Percentiles rank a stretch among this genome's conserved stretches.
Evolutionary conservation across 1,140 invertebrate species (phyloP).

Genomic region (Drosophila willistoni): DNA sequence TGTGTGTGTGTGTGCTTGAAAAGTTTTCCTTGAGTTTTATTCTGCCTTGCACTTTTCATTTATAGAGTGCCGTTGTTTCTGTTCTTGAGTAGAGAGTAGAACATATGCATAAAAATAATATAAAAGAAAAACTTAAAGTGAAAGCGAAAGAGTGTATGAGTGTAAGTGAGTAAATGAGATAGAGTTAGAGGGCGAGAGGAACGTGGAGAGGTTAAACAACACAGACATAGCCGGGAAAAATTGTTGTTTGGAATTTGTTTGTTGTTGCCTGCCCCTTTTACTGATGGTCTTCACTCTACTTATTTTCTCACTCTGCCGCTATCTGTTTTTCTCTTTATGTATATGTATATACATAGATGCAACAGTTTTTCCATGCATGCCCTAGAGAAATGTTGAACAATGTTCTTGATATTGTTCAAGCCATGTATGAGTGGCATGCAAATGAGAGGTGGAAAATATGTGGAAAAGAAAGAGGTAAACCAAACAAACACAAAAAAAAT

Average conservation of each 20-base stretch:
- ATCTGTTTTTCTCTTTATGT: neutral
- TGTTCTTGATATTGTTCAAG: slow-evolving; percentile 14
- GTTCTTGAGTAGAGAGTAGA: slow-evolving; percentile 6
- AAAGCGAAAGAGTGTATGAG: neutral
- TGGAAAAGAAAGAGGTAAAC: neutral
- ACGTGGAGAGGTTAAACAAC: neutral
- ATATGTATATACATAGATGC: neutral
- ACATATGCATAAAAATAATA: slow-evolving; percentile 15
- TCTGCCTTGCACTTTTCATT: slow-evolving; percentile 9
- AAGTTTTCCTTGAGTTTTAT: slow-evolving; percentile 9
- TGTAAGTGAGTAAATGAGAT: neutral
- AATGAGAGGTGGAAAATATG: slow-evolving; percentile 10
- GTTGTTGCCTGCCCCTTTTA: neutral
- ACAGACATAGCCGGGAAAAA: neutral
- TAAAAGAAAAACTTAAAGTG: slow-evolving; percentile 12
- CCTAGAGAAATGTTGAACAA: slow-evolving; percentile 8
- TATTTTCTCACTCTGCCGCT: neutral
- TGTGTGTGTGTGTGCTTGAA: neutral
- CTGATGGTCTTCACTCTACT: neutral
- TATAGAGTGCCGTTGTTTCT: slow-evolving; percentile 9
- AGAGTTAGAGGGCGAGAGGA: neutral
- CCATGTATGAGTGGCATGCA: slow-evolving; percentile 9
- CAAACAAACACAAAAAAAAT: neutral
- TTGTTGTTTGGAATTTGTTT: slow-evolving; percentile 3
- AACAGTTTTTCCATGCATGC: slow-evolving; percentile 10